A percentile compares a stretch with the other conserved stretches of the same genome.
phyloP scores from a whole-genome alignment of 1,140 invertebrate genomes.

The Aphelinus certus region DNA sequence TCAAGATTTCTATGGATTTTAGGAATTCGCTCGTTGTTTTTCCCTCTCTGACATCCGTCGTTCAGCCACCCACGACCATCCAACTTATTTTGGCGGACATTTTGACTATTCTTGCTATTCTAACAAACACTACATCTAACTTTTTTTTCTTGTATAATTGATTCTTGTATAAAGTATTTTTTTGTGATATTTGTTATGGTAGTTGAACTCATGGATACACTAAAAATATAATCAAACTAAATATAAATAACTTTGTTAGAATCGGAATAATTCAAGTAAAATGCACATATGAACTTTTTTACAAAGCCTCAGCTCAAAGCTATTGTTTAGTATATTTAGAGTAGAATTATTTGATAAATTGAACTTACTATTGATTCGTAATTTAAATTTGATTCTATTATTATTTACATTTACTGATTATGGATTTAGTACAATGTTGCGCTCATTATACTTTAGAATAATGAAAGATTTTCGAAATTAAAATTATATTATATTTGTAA shows the following conservation, averaged over 20 bases:
- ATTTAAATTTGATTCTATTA: conserved; percentile 28
- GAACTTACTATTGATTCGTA: conserved; percentile 20
- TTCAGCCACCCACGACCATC: not conserved
- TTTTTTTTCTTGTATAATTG: not conserved
- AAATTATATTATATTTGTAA: conserved; percentile 31
- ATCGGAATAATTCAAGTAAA: conserved; percentile 15
- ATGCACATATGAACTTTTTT: conserved; percentile 2
- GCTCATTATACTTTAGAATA: conserved; percentile 25
- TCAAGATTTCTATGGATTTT: too few relatives aligned
- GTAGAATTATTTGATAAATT: conserved; percentile 36
- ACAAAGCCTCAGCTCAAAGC: conserved; percentile 18
- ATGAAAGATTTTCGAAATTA: conserved; percentile 25
- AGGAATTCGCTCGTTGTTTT: too few relatives aligned
- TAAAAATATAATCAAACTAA: not conserved
- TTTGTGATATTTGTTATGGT: conserved; percentile 12
- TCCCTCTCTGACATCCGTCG: too few relatives aligned
- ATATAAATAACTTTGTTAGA: conserved; percentile 1
- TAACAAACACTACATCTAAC: not conserved
- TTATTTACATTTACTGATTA: conserved; percentile 25
- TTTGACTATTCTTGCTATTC: too few relatives aligned
- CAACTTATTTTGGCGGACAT: not conserved
- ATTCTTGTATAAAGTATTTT: not conserved
- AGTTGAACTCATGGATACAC: not conserved
- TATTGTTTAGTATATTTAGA: conserved; percentile 31
- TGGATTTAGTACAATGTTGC: conserved; percentile 23